Conservation (phyloP, 2,888 invertebrate genomes). For the Diarsia rubi region DNA sequence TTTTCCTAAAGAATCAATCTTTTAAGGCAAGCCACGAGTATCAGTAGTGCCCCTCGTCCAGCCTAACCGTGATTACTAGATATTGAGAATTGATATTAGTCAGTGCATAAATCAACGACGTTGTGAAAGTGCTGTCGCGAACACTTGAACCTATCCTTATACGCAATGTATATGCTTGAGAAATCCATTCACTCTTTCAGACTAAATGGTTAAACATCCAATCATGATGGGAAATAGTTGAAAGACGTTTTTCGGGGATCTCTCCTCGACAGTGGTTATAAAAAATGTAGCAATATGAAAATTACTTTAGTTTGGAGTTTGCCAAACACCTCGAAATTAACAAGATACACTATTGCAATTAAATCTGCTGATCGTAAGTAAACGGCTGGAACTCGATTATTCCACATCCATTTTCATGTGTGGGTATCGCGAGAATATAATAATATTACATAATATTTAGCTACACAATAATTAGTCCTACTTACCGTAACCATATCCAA, state of each 20-base stretch:
- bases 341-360: not conserved
- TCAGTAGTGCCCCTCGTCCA: slow-evolving; percentile 40
- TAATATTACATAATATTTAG: no score
- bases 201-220: not conserved
- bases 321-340: not conserved
- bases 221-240: not conserved
- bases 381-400: not conserved
- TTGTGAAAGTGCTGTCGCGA: slow-evolving; percentile 52
- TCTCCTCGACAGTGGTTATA: no score
- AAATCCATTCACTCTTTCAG: slow-evolving; percentile 39
- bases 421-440: not conserved
- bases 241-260: not conserved
- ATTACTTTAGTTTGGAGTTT: not conserved
- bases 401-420: no score
- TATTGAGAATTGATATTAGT: slow-evolving; percentile 56
- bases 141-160: slow-evolving; percentile 36
- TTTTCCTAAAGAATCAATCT: not conserved
- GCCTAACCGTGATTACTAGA: slow-evolving; percentile 52
- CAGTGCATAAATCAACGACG: slow-evolving; percentile 47
- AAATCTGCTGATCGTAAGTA: not conserved
- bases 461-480: slow-evolving; percentile 24
- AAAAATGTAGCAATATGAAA: not conserved
- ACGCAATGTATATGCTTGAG: slow-evolving; percentile 30
- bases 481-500: slow-evolving; percentile 84
- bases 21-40: not conserved